Base-by-base conservation (phyloP, 2,888 invertebrate species). In the Augochlorella aurata region DNA sequence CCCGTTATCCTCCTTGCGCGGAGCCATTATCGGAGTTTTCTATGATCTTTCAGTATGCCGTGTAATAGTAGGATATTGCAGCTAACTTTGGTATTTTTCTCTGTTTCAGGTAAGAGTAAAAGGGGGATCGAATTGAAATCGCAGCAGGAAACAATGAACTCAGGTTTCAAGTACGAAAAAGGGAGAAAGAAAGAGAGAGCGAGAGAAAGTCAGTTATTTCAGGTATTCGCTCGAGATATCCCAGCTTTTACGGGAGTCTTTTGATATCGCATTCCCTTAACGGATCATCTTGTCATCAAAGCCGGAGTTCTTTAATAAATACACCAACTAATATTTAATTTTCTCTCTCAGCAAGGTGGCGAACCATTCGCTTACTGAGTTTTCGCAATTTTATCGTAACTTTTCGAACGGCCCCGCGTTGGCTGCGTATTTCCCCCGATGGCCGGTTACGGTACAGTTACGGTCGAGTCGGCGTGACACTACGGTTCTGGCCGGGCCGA, bases 31-130 rank as follows among this genome's bases (percentile, higher is more conserved):
- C 73, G 29, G 65, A 44, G 29, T 69, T 70, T 52, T 68, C 67
- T 61, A 68, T 80, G 67, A 54, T 68, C 49, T 44, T 66, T 66
- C 70, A 29, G 49, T 66, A 54, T 74, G 29, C 52, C 58, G n/a
- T 12, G 74, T 74, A 74, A 58, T 52, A 50, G 45, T 45, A 9
- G 50, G 50, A 67, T 58, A 58, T 74, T 66, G n/a, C 70, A 47
- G 38, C 58, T 81, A 81, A 80, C 74, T 69, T 66, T n/a, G 45
- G 29, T n/a, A 29, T 65, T 45, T 52, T 44, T 44, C 66, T 67
- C 74, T 81, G 81, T 81, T 80, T 38, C 81, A 74, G 81, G 81
- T 81, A 81, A 80, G 74, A n/a, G 58, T 12, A 38, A 81, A 58
- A 44, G 65, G 47, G 24, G 61, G 21, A 70, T 38, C 21, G 52